phyloP scores from a whole-genome alignment of 2,113 vertebrate species.

The Tragelaphus buxtoni region DNA sequence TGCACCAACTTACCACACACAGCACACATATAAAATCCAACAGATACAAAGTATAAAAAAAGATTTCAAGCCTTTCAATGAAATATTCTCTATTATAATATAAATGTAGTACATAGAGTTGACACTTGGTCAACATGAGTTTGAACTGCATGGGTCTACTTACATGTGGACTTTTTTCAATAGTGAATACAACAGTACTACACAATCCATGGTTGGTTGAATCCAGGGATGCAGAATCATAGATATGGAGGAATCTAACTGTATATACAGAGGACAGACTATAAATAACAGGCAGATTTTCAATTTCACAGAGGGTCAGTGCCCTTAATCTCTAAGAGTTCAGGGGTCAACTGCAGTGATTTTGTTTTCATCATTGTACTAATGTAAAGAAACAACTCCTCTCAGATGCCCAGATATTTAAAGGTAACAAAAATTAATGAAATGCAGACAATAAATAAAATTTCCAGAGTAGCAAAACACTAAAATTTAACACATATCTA shows the following conservation, averaged over 20 bases:
- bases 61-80: not conserved
- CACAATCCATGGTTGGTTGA: not conserved
- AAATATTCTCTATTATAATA: not conserved
- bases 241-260: not conserved
- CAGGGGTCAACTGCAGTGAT: not conserved
- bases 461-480: not conserved
- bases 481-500: not conserved
- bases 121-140: not conserved
- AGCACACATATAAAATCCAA: not conserved
- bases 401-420: not conserved
- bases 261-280: not conserved
- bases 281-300: not conserved
- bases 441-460: not conserved
- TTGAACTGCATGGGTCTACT: not conserved
- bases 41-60: not conserved
- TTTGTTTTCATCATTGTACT: not conserved
- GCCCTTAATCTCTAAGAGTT: not conserved
- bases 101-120: not conserved
- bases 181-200: not conserved
- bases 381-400: not conserved
- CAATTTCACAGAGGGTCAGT: not conserved
- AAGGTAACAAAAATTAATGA: not conserved
- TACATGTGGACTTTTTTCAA: not conserved
- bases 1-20: not conserved
- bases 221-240: not conserved